Evolutionary conservation across 2,113 vertebrate species (phyloP).

Genomic region (Zeus faber): DNA sequence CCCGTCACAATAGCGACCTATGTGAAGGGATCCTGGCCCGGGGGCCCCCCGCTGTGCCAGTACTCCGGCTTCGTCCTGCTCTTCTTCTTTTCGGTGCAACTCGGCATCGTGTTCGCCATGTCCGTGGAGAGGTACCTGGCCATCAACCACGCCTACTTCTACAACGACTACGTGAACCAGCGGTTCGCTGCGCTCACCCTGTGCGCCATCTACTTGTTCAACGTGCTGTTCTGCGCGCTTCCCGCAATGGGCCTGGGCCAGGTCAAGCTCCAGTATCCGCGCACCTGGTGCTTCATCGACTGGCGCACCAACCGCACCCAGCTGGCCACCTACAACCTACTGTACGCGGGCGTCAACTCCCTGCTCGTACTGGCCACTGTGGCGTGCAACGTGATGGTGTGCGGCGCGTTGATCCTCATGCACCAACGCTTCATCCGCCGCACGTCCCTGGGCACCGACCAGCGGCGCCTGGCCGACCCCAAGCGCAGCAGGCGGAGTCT

Average conservation of each 20-base stretch:
- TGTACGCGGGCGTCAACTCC: slow-evolving; percentile 92
- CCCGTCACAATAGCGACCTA: slow-evolving; percentile 94
- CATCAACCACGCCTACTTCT: slow-evolving; percentile 97
- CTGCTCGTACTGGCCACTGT: slow-evolving; percentile 87
- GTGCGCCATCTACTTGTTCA: slow-evolving; percentile 82
- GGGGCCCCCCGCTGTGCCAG: slow-evolving; percentile 82
- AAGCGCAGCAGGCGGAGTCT: slow-evolving; percentile 85
- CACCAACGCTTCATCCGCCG: slow-evolving; percentile 90
- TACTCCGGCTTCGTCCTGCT: slow-evolving; percentile 96
- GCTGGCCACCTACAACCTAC: slow-evolving; percentile 83
- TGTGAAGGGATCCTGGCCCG: slow-evolving; percentile 85
- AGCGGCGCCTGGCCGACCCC: slow-evolving; percentile 78
- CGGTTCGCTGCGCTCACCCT: slow-evolving; percentile 84
- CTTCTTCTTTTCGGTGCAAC: slow-evolving; percentile 91
- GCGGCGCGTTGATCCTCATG: slow-evolving; percentile 90
- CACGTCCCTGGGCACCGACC: slow-evolving; percentile 89
- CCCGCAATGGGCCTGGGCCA: slow-evolving; percentile 85
- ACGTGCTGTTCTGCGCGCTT: slow-evolving; percentile 86
- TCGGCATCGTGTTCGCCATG: slow-evolving; percentile 96
- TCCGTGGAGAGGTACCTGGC: slow-evolving; percentile 94
- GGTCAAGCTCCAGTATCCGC: slow-evolving; percentile 76
- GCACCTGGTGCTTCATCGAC: slow-evolving; percentile 96
- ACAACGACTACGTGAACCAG: slow-evolving; percentile 90
- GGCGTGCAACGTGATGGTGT: slow-evolving; percentile 91
- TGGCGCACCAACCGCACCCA: slow-evolving; percentile 79